These are phyloP conservation scores for Manduca sexta DNA, from an alignment of 1,140 invertebrate species.

Conservation along the genomic window DNA sequence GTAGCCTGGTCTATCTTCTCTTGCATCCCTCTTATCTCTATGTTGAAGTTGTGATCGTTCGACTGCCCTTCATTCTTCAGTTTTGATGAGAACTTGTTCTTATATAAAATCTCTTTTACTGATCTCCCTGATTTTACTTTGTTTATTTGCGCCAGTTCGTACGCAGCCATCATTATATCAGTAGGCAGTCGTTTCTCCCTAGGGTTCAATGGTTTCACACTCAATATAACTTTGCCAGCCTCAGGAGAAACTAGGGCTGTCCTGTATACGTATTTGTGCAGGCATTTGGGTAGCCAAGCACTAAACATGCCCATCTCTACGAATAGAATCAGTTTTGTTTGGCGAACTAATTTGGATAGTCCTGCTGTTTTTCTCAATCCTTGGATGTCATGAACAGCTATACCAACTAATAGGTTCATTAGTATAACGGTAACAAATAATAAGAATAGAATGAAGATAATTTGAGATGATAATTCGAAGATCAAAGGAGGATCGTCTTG, in stretches of 20 bases:
- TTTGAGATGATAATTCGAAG: constrained; percentile 75
- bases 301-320: constrained; percentile 78
- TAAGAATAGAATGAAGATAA: constrained; percentile 77
- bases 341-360: constrained; percentile 78
- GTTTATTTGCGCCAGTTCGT: constrained; percentile 74
- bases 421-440: constrained; percentile 80
- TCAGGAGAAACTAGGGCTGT: constrained; percentile 84
- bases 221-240: constrained; percentile 83
- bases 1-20: constrained; percentile 65
- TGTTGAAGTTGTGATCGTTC: constrained; percentile 44
- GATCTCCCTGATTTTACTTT: constrained; percentile 56
- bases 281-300: constrained; percentile 77
- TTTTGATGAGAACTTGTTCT: constrained; percentile 50
- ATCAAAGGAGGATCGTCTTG: constrained; percentile 53
- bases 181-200: constrained; percentile 79
- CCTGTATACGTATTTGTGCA: constrained; percentile 81
- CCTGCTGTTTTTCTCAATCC: constrained; percentile 80
- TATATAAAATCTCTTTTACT: constrained; percentile 55
- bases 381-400: constrained; percentile 80
- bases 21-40: constrained; percentile 61
- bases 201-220: constrained; percentile 86
- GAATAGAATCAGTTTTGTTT: constrained; percentile 79
- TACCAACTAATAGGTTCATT: constrained; percentile 82
- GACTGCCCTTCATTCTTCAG: constrained; percentile 47
- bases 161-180: constrained; percentile 77